These are phyloP conservation scores for Gymnobelideus leadbeateri DNA, from an alignment of 2,113 vertebrate species.

Conservation along the genomic window DNA sequence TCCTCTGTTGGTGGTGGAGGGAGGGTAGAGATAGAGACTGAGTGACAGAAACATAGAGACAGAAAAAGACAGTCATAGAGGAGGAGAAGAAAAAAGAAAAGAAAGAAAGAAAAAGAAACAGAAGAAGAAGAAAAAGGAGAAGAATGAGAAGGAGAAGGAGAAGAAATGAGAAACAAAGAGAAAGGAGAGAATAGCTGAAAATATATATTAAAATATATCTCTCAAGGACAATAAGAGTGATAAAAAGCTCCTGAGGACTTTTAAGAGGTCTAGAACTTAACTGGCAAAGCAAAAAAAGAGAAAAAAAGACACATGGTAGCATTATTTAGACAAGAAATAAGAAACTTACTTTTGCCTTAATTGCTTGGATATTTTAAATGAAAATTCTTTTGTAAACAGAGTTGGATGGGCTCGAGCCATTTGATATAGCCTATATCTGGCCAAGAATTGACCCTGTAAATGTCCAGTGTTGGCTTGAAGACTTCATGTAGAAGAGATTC, in stretches of 20 bases:
- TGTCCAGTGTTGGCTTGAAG: neutral
- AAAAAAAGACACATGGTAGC: slow-evolving; percentile 21
- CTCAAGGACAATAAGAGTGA: slow-evolving; percentile 41
- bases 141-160: no score
- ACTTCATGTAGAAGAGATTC: neutral
- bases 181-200: neutral
- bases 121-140: neutral
- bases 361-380: neutral
- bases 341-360: slow-evolving; percentile 29
- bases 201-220: slow-evolving; percentile 46
- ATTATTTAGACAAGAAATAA: slow-evolving; percentile 28
- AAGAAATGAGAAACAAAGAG: neutral
- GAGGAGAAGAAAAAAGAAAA: neutral
- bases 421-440: neutral
- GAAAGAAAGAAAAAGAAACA: no score
- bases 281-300: slow-evolving; percentile 1
- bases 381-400: slow-evolving; percentile 16
- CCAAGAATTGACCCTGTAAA: neutral
- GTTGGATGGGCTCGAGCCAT: neutral
- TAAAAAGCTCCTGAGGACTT: slow-evolving; percentile 25
- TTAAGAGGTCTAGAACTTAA: slow-evolving; percentile 9
- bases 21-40: neutral
- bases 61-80: no score
- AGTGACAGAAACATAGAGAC: neutral
- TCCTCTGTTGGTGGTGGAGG: neutral